Percentiles rank a stretch among this genome's conserved stretches.
Evolutionary conservation across 2,113 vertebrate species (phyloP).

Genomic region (Larimichthys polyactis): DNA sequence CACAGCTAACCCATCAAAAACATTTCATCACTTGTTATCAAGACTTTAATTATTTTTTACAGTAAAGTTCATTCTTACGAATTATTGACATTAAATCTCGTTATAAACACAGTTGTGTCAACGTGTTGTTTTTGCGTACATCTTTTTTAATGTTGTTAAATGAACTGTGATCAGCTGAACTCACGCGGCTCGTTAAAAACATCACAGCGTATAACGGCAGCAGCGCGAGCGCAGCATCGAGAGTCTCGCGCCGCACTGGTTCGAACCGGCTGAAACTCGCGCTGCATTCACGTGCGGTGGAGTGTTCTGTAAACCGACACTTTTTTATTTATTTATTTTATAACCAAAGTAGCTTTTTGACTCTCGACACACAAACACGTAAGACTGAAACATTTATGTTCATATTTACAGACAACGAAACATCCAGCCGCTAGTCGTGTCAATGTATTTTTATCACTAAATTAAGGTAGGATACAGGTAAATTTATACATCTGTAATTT

Average conservation of each 20-base stretch:
- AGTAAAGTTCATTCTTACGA: neutral
- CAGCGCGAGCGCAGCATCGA: slow-evolving; percentile 9
- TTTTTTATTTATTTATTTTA: no score
- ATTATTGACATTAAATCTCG: neutral
- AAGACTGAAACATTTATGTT: neutral
- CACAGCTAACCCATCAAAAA: neutral
- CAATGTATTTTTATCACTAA: neutral
- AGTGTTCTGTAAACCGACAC: neutral
- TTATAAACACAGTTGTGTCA: neutral
- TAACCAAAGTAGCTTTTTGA: neutral
- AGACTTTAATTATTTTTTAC: neutral
- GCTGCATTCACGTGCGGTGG: slow-evolving; percentile 55
- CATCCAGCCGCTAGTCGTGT: neutral
- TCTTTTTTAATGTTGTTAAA: no score
- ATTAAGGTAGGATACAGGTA: fast-evolving
- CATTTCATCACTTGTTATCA: neutral
- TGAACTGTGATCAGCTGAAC: neutral
- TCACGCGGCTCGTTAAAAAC: neutral
- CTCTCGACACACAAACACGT: neutral
- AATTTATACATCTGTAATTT: neutral
- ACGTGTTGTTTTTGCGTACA: neutral
- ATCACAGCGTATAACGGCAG: no score
- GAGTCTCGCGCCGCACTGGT: slow-evolving; percentile 83
- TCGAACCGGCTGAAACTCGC: slow-evolving; percentile 83
- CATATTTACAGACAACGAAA: neutral